Evolutionary conservation across 1,140 invertebrate species (phyloP), one percentile per base, ranked within the genome.

Genomic region (Pteromalus puparum): DNA sequence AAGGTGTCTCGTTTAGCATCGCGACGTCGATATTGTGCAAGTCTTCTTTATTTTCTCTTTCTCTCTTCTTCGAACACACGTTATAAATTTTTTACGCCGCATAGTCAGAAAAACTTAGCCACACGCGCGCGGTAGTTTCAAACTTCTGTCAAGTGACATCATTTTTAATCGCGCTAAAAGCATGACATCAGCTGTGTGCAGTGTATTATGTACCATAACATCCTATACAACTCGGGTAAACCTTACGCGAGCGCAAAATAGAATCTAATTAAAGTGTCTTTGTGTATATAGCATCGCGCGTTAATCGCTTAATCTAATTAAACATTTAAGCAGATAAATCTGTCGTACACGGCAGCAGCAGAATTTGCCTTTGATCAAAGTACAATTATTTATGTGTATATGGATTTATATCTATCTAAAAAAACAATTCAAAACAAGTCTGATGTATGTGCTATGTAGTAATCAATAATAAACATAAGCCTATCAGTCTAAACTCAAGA

Each of bases 131-230:
- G n/a, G 9, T 26, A 28, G 1, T 18, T 65, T 15, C 3, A 24
- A 46, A 12, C 65, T 6, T 80, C 10, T 68, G 24, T 34, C 30
- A 80, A 80, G 24, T 68, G 78, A 80, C 77, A 68, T 79, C 75
- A 78, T 38, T 67, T 65, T 61, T 67, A 67, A 78, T 77, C 77
- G 77, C 13, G 13, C 15, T 74, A 34, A 79, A 67, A 79, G 28
- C 77, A 67, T 79, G 61, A 79, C 77, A 79, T 78, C 48, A 34
- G 46, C 68, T 34, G 28, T 34, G 30, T 34, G 30, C 30, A 5
- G 68, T 28, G 68, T 12, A 72, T 9, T 34, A 10, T 28, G 34
- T 30, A 72, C 15, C 15, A 30, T 73, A 28, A 38, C 5, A 9
- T 18, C 10, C 67, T 13, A 30, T 70, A 28, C 13, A 28, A 10